Percentiles rank a stretch among this genome's conserved stretches.
Conservation (phyloP, 2,797 vertebrate species). For the Pangasius djambal region DNA sequence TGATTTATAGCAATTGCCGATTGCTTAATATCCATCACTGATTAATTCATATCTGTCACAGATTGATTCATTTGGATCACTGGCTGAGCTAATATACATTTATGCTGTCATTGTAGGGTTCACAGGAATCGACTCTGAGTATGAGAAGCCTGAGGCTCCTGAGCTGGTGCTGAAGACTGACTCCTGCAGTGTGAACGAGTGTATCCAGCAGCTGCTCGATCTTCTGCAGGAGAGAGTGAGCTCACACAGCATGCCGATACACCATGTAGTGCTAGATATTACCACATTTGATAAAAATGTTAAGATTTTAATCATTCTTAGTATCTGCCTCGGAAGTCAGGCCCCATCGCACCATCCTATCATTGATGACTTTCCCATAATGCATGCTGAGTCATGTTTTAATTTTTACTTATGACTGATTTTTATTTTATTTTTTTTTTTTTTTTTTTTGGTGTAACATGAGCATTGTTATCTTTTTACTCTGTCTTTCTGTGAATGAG, state of each 20-base stretch:
- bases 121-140: conserved; percentile 96
- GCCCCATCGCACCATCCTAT: not conserved
- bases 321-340: not conserved
- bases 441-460: not conserved
- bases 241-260: not conserved
- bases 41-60: not conserved
- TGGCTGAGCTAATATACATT: not conserved
- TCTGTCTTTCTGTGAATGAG: not conserved
- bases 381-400: not conserved
- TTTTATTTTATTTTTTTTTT: too few relatives aligned
- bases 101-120: conserved; percentile 78
- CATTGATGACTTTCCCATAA: not conserved
- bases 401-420: not conserved
- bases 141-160: conserved; percentile 95
- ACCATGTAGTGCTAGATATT: not conserved
- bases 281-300: not conserved
- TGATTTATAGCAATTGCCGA: not conserved
- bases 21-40: not conserved
- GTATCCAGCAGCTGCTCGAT: conserved; percentile 94
- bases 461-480: not conserved
- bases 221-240: conserved; percentile 93
- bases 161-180: conserved; percentile 97
- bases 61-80: not conserved
- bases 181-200: conserved; percentile 93
- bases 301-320: not conserved